Evolutionary conservation across 1,140 invertebrate species (phyloP).

Genomic region (Drosophila orosa): DNA sequence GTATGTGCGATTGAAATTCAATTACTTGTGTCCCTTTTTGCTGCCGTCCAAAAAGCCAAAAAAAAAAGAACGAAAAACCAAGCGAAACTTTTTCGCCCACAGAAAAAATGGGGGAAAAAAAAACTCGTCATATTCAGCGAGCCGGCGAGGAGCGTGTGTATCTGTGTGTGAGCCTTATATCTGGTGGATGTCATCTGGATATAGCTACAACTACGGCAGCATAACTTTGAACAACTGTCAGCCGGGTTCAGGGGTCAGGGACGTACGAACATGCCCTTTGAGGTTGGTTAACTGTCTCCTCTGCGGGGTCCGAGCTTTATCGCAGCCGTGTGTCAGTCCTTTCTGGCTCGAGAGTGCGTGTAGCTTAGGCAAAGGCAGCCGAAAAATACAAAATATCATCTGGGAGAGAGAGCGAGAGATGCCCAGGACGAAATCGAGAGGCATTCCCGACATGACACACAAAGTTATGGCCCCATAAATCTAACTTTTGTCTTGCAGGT

Average conservation of each 20-base stretch:
- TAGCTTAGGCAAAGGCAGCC: conserved; percentile 44
- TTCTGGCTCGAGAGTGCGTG: conserved; percentile 27
- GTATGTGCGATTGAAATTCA: conserved; percentile 77
- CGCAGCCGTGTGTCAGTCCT: conserved; percentile 62
- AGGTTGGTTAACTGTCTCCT: conserved; percentile 72
- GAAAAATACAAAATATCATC: conserved; percentile 38
- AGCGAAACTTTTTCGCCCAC: conserved; percentile 58
- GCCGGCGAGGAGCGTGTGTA: conserved; percentile 17
- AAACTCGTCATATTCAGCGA: conserved; percentile 36
- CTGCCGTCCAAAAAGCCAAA: conserved; percentile 45
- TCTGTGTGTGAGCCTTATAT: conserved; percentile 72
- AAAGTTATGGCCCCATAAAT: conserved; percentile 61
- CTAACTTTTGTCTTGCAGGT: conserved; percentile 60
- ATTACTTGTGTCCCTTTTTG: conserved; percentile 81
- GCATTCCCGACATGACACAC: conserved; percentile 49
- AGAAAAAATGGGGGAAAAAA: conserved; percentile 19
- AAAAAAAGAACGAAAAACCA: conserved; percentile 32
- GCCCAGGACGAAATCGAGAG: conserved; percentile 25
- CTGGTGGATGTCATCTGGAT: conserved; percentile 76
- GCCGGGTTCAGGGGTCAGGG: conserved; percentile 15
- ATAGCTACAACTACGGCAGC: conserved; percentile 53
- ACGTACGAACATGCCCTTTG: conserved; percentile 46
- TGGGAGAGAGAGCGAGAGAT: neutral
- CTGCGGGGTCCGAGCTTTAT: conserved; percentile 63
- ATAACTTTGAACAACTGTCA: conserved; percentile 71